Percentiles rank a stretch among this genome's conserved stretches.
Evolutionary conservation across 2,113 vertebrate genomes (phyloP).

Genomic region (Lycaon pictus): DNA sequence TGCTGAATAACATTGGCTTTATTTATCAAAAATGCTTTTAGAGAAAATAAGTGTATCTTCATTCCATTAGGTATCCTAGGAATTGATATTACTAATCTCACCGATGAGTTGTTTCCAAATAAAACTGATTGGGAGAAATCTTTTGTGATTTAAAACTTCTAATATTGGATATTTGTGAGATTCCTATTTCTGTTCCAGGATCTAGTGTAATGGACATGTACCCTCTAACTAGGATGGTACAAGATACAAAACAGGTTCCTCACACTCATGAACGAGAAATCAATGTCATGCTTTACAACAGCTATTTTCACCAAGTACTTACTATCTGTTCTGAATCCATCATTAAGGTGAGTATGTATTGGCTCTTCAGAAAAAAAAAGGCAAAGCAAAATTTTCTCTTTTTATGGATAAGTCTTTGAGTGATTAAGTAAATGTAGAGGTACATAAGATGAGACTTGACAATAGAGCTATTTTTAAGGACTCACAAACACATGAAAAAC

Average conservation of each 20-base stretch:
- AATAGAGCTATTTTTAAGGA: not conserved
- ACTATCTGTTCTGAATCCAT: slow-evolving; percentile 87
- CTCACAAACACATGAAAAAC: not conserved
- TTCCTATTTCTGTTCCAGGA: slow-evolving; percentile 75
- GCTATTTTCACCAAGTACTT: slow-evolving; percentile 84
- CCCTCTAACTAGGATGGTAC: slow-evolving; percentile 83
- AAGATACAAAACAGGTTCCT: slow-evolving; percentile 85
- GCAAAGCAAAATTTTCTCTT: not conserved
- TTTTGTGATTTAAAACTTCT: not conserved
- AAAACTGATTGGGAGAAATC: not conserved
- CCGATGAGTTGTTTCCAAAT: not conserved
- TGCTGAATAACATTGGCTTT: not conserved
- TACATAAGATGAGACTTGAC: not conserved
- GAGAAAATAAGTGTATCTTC: not conserved
- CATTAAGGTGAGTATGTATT: slow-evolving; percentile 84
- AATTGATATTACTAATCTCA: not conserved
- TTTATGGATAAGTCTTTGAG: not conserved
- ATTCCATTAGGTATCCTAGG: not conserved
- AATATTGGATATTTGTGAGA: not conserved
- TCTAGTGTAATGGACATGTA: slow-evolving; percentile 86
- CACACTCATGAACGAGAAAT: slow-evolving; percentile 85
- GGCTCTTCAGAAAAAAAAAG: slow-evolving; percentile 38
- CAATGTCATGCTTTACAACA: slow-evolving; percentile 86
- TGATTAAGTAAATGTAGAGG: not conserved
- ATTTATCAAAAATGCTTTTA: slow-evolving; percentile 1